Conservation (phyloP, 2,113 vertebrate species). For the Microtus oregoni region DNA sequence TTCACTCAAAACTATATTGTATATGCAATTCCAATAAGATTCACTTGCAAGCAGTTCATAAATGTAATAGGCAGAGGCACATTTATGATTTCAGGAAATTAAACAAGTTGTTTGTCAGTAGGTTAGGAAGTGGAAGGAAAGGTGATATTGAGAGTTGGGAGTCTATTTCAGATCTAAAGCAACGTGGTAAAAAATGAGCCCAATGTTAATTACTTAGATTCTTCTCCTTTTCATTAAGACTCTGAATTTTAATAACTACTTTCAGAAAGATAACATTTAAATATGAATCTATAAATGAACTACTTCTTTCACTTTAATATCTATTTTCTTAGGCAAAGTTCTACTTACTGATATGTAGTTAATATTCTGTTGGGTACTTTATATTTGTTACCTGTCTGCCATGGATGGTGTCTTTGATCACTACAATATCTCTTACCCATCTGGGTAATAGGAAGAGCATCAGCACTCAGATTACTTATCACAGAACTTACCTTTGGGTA, state of each 20-base stretch:
- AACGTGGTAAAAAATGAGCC: neutral
- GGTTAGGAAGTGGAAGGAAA: neutral
- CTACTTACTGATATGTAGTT: neutral
- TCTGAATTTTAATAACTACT: neutral
- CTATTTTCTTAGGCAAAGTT: neutral
- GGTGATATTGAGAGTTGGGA: neutral
- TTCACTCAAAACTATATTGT: neutral
- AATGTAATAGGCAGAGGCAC: neutral
- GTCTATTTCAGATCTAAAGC: neutral
- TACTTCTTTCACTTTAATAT: neutral
- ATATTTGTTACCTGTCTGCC: rapidly evolving
- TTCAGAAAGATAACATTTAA: neutral
- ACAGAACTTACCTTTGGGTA: neutral
- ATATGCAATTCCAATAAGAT: neutral
- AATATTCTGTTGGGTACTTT: too few relatives aligned
- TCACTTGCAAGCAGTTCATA: neutral
- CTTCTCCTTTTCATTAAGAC: neutral
- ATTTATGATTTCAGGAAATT: neutral
- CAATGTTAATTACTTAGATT: neutral
- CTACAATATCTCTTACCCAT: neutral
- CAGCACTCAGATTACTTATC: neutral
- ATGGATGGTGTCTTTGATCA: too few relatives aligned
- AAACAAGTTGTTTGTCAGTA: neutral
- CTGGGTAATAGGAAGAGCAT: neutral
- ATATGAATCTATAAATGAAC: neutral